Conservation (phyloP, 2,888 invertebrate genomes). For the Drosophila sordidula region DNA sequence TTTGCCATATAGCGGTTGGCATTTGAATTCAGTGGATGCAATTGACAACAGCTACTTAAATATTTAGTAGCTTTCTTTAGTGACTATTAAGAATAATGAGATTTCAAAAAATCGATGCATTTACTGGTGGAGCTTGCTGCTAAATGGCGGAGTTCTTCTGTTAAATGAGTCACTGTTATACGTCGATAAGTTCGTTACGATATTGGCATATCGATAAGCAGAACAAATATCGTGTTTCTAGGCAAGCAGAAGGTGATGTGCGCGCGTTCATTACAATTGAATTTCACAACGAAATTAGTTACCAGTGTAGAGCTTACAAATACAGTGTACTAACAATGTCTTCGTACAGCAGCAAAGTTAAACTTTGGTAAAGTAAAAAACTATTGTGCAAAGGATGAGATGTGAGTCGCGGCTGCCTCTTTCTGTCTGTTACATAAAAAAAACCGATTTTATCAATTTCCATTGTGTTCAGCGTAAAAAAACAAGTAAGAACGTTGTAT, state of each 20-base stretch:
- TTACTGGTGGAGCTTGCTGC: background rate
- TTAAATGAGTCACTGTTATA: background rate
- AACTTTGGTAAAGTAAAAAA: too few species aligned
- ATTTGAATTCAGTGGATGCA: background rate
- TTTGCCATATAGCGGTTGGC: too few species aligned
- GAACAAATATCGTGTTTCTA: constrained; percentile 18
- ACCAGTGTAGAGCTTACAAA: too few species aligned
- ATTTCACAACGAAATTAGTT: too few species aligned
- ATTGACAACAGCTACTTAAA: background rate
- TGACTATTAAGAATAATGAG: background rate
- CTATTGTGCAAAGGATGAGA: too few species aligned
- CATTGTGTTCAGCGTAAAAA: too few species aligned
- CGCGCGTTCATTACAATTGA: constrained; percentile 67
- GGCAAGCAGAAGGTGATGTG: constrained; percentile 69
- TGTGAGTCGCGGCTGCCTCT: too few species aligned
- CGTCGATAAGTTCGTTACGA: constrained; percentile 6
- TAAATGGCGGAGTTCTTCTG: constrained; percentile 1
- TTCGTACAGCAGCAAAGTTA: too few species aligned
- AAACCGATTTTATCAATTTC: too few species aligned
- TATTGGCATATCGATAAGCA: constrained; percentile 26
- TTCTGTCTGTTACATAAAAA: too few species aligned
- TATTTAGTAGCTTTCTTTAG: background rate
- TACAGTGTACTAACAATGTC: too few species aligned
- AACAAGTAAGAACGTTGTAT: too few species aligned
- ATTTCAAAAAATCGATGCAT: background rate